Base-by-base conservation (phyloP, 53 echinoderm and acorn worm species). In the Temnopleurus reevesii region DNA sequence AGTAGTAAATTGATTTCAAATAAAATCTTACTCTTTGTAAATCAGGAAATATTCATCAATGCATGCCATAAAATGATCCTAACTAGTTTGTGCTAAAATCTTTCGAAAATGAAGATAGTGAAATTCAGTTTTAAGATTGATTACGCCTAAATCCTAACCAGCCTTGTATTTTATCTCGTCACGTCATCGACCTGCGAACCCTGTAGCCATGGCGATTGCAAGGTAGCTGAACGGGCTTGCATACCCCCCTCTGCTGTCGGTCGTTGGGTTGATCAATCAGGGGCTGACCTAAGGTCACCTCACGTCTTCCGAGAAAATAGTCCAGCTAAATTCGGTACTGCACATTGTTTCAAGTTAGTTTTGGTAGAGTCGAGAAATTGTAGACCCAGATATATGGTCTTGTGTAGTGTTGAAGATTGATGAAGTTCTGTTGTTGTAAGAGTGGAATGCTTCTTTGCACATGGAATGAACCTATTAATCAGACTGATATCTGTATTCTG, bases 121-220 rank as follows among this genome's bases (percentile, higher is more conserved):
- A n/a, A n/a, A n/a, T n/a, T n/a, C n/a, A n/a, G n/a, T n/a, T n/a
- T n/a, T n/a, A n/a, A n/a, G n/a, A 41, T 71, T 71, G 41, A 79
- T 49, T 29, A 79, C 29, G 23, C 79, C 60, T 85, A 85, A 85
- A 85, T 87, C 88, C 71, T 87, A 87, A 87, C 88, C 18, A 71
- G 76, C 66, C 47, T 87, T 87, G 88, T 87, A 87, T 87, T 87
- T 66, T 87, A 87, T 87, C 65, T 87, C 71, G 88, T 66, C 88
- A 87, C 36, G 76, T 44, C 59, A 58, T 58, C 5, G 24, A 51
- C 53, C 53, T n/a, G 31, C 71, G 30, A 87, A 66, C 18, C 71
- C 26, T 87, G 76, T 87, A 87, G 88, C 88, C 34, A 34, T 71
- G 76, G 66, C 51, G 88, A 87, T 66, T 47, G 31, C 88, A 25